Conservation (phyloP, 2,113 vertebrate genomes). For the Chaetura pelagica region DNA sequence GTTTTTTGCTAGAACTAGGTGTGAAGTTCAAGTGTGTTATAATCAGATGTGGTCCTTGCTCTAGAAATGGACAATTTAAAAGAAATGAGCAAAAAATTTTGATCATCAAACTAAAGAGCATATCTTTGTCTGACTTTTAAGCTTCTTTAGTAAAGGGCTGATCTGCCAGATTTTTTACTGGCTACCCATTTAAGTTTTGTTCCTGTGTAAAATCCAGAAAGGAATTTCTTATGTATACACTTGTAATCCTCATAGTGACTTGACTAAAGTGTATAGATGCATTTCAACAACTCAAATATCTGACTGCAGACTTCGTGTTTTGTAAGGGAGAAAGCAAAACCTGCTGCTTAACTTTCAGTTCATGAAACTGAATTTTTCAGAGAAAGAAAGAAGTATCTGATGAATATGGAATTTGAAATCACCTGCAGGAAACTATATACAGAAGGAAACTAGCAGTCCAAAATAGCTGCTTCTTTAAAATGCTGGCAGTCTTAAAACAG, state of each 20-base stretch:
- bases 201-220: constrained; percentile 29
- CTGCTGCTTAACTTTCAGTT: neutral
- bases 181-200: constrained; percentile 1
- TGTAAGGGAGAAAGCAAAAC: neutral
- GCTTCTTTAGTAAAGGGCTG: neutral
- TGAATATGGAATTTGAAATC: neutral
- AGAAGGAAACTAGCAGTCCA: neutral
- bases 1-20: neutral
- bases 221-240: constrained; percentile 62
- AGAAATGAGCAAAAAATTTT: neutral
- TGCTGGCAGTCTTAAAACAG: neutral
- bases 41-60: neutral
- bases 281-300: neutral
- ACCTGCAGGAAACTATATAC: neutral
- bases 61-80: neutral
- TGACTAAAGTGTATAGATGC: neutral
- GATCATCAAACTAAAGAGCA: neutral
- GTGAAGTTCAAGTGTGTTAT: rapidly evolving
- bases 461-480: neutral
- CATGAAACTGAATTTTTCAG: neutral
- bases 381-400: neutral
- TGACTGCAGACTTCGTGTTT: neutral
- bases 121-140: constrained; percentile 27
- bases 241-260: constrained; percentile 31
- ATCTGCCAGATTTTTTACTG: constrained; percentile 29